Evolutionary conservation across 2,888 invertebrate species (phyloP).

Genomic region (Acrobasis suavella): DNA sequence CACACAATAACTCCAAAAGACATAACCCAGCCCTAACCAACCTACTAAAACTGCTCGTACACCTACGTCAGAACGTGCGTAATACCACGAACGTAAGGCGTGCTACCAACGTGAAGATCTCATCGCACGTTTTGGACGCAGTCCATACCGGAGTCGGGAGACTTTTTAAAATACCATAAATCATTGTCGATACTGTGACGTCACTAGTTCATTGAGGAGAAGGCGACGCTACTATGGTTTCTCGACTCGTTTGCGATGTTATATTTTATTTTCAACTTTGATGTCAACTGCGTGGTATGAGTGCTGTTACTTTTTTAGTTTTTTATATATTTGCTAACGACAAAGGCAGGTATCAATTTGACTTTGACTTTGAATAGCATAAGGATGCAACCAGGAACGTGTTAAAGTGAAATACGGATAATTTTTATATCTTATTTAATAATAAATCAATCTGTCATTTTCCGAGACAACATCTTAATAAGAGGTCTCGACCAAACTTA

Average conservation of each 20-base stretch:
- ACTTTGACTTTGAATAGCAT: too few relatives aligned
- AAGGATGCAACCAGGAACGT: too few relatives aligned
- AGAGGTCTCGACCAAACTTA: too few relatives aligned
- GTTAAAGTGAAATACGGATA: too few relatives aligned
- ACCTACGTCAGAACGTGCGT: constrained; percentile 19
- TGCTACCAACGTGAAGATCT: constrained; percentile 5
- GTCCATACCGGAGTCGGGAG: constrained; percentile 42
- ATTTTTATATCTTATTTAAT: too few relatives aligned
- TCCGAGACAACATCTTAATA: too few relatives aligned
- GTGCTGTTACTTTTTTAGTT: too few relatives aligned
- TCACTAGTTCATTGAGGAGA: constrained; percentile 45
- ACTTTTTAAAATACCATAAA: constrained; percentile 47
- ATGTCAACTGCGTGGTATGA: too few relatives aligned
- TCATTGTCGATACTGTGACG: constrained; percentile 44
- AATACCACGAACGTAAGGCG: constrained; percentile 4
- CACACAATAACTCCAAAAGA: neutral
- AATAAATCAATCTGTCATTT: too few relatives aligned
- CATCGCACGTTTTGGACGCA: constrained; percentile 43
- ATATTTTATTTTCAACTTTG: neutral
- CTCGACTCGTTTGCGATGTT: neutral
- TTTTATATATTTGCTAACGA: too few relatives aligned
- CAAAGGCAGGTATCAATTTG: too few relatives aligned
- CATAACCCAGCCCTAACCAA: neutral
- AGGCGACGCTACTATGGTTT: constrained; percentile 6
- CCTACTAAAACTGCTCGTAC: neutral